phyloP scores from a whole-genome alignment of 2,113 vertebrate genomes.

The Tragelaphus buxtoni region DNA sequence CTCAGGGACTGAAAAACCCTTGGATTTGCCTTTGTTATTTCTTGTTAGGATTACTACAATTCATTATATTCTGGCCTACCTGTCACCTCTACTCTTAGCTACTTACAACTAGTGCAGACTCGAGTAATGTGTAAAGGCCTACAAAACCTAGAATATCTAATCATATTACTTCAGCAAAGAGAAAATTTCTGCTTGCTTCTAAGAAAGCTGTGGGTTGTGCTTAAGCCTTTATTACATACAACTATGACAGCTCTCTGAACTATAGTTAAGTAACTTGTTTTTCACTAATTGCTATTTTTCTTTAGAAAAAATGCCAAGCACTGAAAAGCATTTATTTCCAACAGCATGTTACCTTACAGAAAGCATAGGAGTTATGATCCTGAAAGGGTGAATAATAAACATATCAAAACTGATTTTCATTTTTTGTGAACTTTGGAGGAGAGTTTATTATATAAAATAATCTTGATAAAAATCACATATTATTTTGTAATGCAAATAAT shows the following conservation, averaged over 20 bases:
- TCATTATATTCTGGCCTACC: constrained; percentile 74
- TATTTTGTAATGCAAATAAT: constrained; percentile 62
- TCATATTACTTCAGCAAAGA: constrained; percentile 67
- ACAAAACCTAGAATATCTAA: constrained; percentile 67
- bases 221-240: constrained; percentile 61
- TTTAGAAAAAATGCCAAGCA: background rate
- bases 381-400: constrained; percentile 49
- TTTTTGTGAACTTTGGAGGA: constrained; percentile 38
- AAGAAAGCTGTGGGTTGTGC: constrained; percentile 48
- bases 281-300: constrained; percentile 58
- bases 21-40: constrained; percentile 64
- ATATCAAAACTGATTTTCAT: constrained; percentile 25
- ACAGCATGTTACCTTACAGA: constrained; percentile 39
- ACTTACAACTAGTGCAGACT: constrained; percentile 65
- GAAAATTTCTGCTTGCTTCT: constrained; percentile 51
- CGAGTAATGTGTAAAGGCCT: constrained; percentile 66
- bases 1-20: constrained; percentile 58
- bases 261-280: constrained; percentile 45
- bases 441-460: constrained; percentile 21
- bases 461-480: constrained; percentile 24
- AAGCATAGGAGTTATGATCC: constrained; percentile 26
- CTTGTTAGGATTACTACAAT: constrained; percentile 72
- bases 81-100: constrained; percentile 74
- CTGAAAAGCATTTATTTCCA: constrained; percentile 40
- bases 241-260: background rate